phyloP scores from a whole-genome alignment of 2,113 vertebrate species.

The Xenopus tropicalis region UCB_Xtro_10.0 CM004448.2:128760001-128760500 shows the following conservation, averaged over 20 bases:
- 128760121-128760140: constrained; percentile 12
- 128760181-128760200: constrained; percentile 14
- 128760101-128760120: constrained; percentile 11
- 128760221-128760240: constrained; percentile 36
- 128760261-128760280: constrained; percentile 8
- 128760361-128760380: not conserved
- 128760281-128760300: constrained; percentile 22
- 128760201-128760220: constrained; percentile 17
- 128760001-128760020: not conserved
- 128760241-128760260: constrained; percentile 41
- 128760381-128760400: constrained; percentile 8
- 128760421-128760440: constrained; percentile 1
- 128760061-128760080: constrained; percentile 42
- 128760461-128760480: constrained; percentile 14
- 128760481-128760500: not conserved
- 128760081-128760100: not conserved
- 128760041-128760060: constrained; percentile 37
- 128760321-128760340: constrained; percentile 10
- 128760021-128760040: constrained; percentile 33
- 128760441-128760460: not conserved
- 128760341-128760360: constrained; percentile 9
- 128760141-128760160: not conserved
- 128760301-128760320: constrained; percentile 31
- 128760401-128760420: not conserved
- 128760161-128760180: constrained; percentile 23